These are phyloP conservation scores for Pilophorus perplexus DNA, from an alignment of 2,888 invertebrate genomes.

Conservation along the genomic window DNA sequence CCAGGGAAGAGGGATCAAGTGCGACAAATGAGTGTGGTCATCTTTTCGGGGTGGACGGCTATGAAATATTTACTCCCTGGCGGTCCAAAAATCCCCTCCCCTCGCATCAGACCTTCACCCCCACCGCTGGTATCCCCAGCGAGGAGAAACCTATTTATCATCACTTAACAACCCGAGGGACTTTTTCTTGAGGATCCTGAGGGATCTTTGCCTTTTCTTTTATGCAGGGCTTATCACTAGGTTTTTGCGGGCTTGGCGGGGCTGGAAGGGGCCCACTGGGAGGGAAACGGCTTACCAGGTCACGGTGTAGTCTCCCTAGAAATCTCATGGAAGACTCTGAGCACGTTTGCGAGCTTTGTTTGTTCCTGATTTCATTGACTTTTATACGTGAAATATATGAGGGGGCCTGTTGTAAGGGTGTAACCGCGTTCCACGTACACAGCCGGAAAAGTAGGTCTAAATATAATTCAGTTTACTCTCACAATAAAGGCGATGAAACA, in stretches of 20 bases:
- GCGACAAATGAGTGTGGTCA: constrained; percentile 38
- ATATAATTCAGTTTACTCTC: no score
- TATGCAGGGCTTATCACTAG: constrained; percentile 33
- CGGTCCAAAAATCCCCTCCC: no score
- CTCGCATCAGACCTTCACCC: no score
- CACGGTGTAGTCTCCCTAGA: background rate
- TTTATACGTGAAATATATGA: constrained; percentile 26
- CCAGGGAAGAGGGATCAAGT: constrained; percentile 28
- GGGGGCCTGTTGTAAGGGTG: no score
- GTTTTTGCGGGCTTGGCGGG: background rate
- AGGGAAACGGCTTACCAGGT: constrained; percentile 5
- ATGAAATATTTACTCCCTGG: constrained; percentile 33
- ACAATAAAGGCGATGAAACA: no score
- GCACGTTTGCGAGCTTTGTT: constrained; percentile 19
- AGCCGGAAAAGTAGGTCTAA: no score
- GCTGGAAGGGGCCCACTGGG: no score
- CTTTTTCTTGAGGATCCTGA: constrained; percentile 25
- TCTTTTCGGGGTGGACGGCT: constrained; percentile 38
- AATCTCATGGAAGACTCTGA: constrained; percentile 13
- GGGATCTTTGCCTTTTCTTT: constrained; percentile 25
- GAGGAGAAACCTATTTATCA: constrained; percentile 34
- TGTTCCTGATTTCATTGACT: constrained; percentile 34
- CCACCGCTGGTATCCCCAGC: no score
- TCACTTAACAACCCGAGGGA: constrained; percentile 38
- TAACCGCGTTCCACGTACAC: no score